phyloP scores from a whole-genome alignment of 1,140 invertebrate species.

The Lethrus apterus region DNA sequence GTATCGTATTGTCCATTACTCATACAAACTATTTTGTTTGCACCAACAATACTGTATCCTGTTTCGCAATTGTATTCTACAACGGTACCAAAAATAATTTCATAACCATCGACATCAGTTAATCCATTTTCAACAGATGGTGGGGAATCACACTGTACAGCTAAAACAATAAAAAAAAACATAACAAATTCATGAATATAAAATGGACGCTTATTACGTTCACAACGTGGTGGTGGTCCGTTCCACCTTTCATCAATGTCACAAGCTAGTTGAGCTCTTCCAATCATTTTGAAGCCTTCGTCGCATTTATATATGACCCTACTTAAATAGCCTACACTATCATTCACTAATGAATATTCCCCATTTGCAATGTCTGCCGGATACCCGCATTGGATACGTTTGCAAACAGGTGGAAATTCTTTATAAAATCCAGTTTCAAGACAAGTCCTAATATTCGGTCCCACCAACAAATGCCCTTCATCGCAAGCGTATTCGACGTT shows the following conservation, averaged over 20 bases:
- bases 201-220: conserved; percentile 51
- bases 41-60: conserved; percentile 63
- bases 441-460: conserved; percentile 74
- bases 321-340: conserved; percentile 75
- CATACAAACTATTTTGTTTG: conserved; percentile 61
- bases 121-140: conserved; percentile 63
- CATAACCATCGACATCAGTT: conserved; percentile 51
- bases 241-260: conserved; percentile 92
- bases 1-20: conserved; percentile 73
- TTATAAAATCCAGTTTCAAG: conserved; percentile 89
- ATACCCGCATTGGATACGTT: conserved; percentile 87
- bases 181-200: too few species aligned
- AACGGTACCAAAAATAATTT: conserved; percentile 58
- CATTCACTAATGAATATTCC: conserved; percentile 72
- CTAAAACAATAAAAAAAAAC: conserved; percentile 43
- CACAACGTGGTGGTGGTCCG: conserved; percentile 82
- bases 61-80: conserved; percentile 70
- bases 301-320: conserved; percentile 78
- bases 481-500: conserved; percentile 83
- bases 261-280: conserved; percentile 73
- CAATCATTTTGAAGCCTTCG: conserved; percentile 76
- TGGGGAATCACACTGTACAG: conserved; percentile 69
- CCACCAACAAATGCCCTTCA: conserved; percentile 77
- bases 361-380: conserved; percentile 81
- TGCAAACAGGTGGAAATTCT: conserved; percentile 88